Evolutionary conservation across 2,113 vertebrate species (phyloP).

Genomic region (Pycnonotus jocosus): DNA sequence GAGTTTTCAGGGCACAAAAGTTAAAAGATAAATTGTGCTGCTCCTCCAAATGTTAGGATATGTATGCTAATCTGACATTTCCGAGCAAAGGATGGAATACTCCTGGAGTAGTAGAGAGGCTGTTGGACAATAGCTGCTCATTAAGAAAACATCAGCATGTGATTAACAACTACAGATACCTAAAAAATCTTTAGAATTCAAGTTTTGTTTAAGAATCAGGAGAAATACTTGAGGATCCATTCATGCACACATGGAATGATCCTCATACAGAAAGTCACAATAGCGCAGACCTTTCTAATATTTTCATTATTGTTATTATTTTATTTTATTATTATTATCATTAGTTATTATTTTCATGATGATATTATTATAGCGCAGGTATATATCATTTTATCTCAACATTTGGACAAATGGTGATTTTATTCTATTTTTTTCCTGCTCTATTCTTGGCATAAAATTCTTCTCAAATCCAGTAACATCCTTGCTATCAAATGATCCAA

Average conservation of each 20-base stretch:
- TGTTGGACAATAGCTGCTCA: not conserved
- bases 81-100: not conserved
- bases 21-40: not conserved
- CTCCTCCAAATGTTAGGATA: not conserved
- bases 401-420: not conserved
- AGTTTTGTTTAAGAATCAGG: not conserved
- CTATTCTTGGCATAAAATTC: not conserved
- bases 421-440: not conserved
- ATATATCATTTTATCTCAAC: not conserved
- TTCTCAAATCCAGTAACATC: not conserved
- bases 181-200: not conserved
- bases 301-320: not conserved
- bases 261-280: not conserved
- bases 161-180: not conserved
- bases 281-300: not conserved
- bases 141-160: not conserved
- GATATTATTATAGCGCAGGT: too few relatives aligned
- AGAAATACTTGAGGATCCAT: not conserved
- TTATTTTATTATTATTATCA: not conserved
- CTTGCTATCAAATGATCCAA: not conserved
- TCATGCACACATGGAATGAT: not conserved
- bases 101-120: not conserved
- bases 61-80: conserved; percentile 25
- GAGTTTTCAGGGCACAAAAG: not conserved
- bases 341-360: too few relatives aligned